These are phyloP conservation scores for Marcusenius ussheri DNA, from an alignment of 2,113 vertebrate genomes.

Conservation along the genomic window DNA sequence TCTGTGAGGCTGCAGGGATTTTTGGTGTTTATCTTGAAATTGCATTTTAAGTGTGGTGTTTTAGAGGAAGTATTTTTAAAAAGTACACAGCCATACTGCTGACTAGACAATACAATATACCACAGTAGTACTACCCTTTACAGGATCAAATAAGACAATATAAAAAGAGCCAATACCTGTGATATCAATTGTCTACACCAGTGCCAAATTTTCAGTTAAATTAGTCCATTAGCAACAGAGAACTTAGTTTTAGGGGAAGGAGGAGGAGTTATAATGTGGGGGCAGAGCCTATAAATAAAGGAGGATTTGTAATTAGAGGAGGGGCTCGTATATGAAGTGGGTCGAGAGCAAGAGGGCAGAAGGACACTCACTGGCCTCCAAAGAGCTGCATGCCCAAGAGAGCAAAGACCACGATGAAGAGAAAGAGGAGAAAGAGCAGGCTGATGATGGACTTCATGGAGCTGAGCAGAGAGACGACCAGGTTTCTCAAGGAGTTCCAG, in stretches of 20 bases:
- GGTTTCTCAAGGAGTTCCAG: conserved; percentile 91
- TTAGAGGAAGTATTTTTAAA: background rate
- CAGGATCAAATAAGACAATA: background rate
- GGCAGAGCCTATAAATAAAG: background rate
- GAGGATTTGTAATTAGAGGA: background rate
- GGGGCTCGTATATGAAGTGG: background rate
- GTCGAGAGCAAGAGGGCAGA: too few species aligned
- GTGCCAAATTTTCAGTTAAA: background rate
- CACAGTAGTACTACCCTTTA: background rate
- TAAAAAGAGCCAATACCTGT: background rate
- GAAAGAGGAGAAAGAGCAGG: conserved; percentile 92
- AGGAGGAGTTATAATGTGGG: background rate
- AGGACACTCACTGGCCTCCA: conserved; percentile 83
- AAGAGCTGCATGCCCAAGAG: conserved; percentile 98
- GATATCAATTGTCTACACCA: background rate
- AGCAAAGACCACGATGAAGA: conserved; percentile 96
- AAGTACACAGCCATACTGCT: background rate
- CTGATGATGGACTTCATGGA: conserved; percentile 99
- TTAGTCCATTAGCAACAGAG: background rate
- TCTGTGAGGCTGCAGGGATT: background rate
- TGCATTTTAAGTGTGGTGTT: background rate
- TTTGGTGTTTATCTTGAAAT: background rate
- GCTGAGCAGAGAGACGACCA: conserved; percentile 91
- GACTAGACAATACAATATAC: background rate
- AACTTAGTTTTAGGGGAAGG: background rate